Evolutionary conservation across 2,888 invertebrate genomes (phyloP), one percentile per base, ranked within the genome.

Genomic region (Leptopilina myrica): DNA sequence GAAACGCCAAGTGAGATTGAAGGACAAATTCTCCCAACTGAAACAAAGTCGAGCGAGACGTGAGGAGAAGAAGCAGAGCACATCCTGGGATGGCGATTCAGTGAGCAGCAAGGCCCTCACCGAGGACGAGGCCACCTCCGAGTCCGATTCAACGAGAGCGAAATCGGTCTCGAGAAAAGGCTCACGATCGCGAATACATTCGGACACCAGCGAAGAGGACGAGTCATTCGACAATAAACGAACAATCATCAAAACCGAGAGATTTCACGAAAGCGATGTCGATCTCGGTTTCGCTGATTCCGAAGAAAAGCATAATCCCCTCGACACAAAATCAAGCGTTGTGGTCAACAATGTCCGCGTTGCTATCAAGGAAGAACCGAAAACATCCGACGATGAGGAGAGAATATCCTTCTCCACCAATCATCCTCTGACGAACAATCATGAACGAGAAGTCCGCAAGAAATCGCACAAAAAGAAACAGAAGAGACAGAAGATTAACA

Each of bases 1-100:
- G 92, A 97, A 97, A 90, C 94, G 96, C 0, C 96, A 96, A 90
- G 97, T 97, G 89, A 85, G 91, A 49, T 73, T 92, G 20, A 97
- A 97, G 91, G 97, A 97, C 9, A 97, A 97, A 92, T 98, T 98
- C 89, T 96, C 95, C 85, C 96, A 97, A 88, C 90, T 98, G 81
- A 97, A 98, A 90, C 96, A 97, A 90, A 96, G 97, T 88, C 94
- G 97, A 83, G 97, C 97, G 2, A 96, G 97, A 89, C 94, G 97
- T 11, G 97, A 97, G 89, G 97, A 97, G 91, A 97, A 97, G 93
- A 97, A 97, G 90, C 94, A 97, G 80, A 97, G 97, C 6, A 95
- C 95, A 0, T 97, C 97, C 80, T 97, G 97, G 94, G 97, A 97
- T 88, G 97, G 97, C 86, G 97, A 97, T 88, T 96, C 97, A 65